Evolutionary conservation across 2,888 invertebrate species (phyloP).

Genomic region (Acanthoscelides obtectus): DNA sequence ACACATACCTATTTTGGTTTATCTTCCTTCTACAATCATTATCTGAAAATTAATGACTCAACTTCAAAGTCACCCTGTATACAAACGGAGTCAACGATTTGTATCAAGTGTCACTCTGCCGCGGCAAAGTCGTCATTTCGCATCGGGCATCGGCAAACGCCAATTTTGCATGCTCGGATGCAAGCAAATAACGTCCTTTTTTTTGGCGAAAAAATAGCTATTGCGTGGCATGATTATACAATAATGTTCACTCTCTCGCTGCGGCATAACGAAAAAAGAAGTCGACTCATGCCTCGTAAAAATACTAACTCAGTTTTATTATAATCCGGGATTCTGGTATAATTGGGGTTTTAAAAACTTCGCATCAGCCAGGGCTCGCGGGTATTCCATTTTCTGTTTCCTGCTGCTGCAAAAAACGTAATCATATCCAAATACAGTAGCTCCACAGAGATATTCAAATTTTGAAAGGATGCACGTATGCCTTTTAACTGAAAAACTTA

Average conservation of each 20-base stretch:
- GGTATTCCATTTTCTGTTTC: not conserved
- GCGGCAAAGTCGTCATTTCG: too few relatives aligned
- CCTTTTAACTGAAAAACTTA: not conserved
- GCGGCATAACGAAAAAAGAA: not conserved
- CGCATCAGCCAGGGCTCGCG: not conserved
- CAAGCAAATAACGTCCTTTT: too few relatives aligned
- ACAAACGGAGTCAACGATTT: too few relatives aligned
- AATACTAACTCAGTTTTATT: not conserved
- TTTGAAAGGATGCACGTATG: not conserved
- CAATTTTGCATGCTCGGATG: too few relatives aligned
- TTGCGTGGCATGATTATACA: too few relatives aligned
- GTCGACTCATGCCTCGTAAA: not conserved
- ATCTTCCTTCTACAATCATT: too few relatives aligned
- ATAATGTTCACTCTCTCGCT: not conserved
- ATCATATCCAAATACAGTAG: not conserved
- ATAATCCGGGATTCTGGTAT: not conserved
- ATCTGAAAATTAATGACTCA: too few relatives aligned
- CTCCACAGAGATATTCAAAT: not conserved
- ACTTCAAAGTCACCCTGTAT: too few relatives aligned
- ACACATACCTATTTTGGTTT: too few relatives aligned
- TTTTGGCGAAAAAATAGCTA: too few relatives aligned
- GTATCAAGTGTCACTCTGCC: too few relatives aligned
- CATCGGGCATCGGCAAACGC: too few relatives aligned
- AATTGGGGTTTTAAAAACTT: not conserved
- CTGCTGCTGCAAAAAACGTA: not conserved